Percentiles rank a stretch among this genome's conserved stretches.
These are phyloP conservation scores for Bugulina stolonifera DNA, from an alignment of 2,888 invertebrate species.

Conservation along the genomic window DNA sequence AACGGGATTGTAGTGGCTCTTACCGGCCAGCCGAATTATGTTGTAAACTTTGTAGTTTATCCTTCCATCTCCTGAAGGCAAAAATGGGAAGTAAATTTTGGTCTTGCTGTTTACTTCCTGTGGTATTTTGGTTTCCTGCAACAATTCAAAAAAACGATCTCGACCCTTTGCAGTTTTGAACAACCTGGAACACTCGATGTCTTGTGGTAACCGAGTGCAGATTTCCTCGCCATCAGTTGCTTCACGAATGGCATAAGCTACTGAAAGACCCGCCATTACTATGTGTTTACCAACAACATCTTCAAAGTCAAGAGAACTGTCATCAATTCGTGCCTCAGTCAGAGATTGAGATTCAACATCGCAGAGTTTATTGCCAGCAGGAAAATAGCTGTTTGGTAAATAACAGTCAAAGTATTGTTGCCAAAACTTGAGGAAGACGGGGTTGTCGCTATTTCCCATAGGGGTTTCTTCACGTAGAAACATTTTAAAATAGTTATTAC, in stretches of 20 bases:
- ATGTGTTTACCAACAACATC: constrained; percentile 4
- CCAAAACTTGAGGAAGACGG: constrained; percentile 30
- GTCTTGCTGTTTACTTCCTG: neutral
- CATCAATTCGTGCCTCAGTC: neutral
- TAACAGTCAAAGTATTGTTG: constrained; percentile 29
- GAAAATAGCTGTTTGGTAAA: constrained; percentile 23
- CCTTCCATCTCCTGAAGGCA: constrained; percentile 2
- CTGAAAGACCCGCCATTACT: neutral
- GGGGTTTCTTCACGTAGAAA: neutral
- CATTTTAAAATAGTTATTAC: constrained; percentile 27
- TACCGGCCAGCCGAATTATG: neutral
- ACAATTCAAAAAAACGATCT: neutral
- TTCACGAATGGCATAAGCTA: constrained; percentile 15
- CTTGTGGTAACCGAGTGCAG: neutral
- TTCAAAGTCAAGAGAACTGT: neutral
- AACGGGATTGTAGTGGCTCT: neutral
- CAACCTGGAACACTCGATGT: neutral
- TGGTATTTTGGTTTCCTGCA: constrained; percentile 7
- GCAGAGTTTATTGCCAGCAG: neutral
- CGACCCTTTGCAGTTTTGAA: neutral
- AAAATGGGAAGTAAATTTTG: constrained; percentile 2
- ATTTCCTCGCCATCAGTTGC: neutral
- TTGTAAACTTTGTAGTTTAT: constrained; percentile 19
- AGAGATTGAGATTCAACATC: neutral
- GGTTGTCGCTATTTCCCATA: constrained; percentile 28